Evolutionary conservation across 2,113 vertebrate genomes (phyloP).

Genomic region (Enhydra lutris): DNA sequence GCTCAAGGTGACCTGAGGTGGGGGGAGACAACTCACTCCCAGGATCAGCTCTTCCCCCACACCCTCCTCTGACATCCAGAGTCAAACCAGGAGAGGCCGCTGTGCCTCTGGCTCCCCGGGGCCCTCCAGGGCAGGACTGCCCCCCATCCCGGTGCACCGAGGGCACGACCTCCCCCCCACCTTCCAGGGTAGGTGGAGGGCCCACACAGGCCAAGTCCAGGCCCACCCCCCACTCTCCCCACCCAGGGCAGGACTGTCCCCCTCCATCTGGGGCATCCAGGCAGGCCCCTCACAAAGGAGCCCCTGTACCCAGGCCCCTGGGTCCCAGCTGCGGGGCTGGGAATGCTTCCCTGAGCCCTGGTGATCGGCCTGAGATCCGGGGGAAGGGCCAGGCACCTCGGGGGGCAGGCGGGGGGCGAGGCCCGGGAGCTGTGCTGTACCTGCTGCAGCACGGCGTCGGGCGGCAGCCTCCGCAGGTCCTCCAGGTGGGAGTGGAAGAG

Average conservation of each 20-base stretch:
- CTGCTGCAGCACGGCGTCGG: conserved; percentile 86
- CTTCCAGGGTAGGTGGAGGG: too few relatives aligned
- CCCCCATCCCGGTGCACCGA: too few relatives aligned
- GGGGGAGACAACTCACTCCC: not conserved
- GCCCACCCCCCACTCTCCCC: too few relatives aligned
- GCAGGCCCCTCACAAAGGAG: not conserved
- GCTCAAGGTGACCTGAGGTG: conserved; percentile 93
- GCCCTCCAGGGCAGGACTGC: not conserved
- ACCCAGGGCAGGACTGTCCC: too few relatives aligned
- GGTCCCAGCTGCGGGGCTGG: not conserved
- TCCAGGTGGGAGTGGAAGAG: conserved; percentile 98
- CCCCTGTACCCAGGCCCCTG: accelerated
- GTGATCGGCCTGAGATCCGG: not conserved
- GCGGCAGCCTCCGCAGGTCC: conserved; percentile 90
- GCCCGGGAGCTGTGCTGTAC: conserved; percentile 69
- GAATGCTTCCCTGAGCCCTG: not conserved
- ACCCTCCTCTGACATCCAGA: not conserved
- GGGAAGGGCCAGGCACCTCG: too few relatives aligned
- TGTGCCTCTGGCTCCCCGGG: not conserved
- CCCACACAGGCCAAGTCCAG: too few relatives aligned
- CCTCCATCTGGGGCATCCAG: too few relatives aligned
- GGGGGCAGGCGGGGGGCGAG: not conserved
- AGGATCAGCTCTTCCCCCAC: not conserved
- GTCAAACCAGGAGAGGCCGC: too few relatives aligned
- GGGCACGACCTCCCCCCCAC: too few relatives aligned